A percentile compares a stretch with the other conserved stretches of the same genome.
phyloP scores from a whole-genome alignment of 2,888 invertebrate genomes.

The Azorinus chamasolen region DNA sequence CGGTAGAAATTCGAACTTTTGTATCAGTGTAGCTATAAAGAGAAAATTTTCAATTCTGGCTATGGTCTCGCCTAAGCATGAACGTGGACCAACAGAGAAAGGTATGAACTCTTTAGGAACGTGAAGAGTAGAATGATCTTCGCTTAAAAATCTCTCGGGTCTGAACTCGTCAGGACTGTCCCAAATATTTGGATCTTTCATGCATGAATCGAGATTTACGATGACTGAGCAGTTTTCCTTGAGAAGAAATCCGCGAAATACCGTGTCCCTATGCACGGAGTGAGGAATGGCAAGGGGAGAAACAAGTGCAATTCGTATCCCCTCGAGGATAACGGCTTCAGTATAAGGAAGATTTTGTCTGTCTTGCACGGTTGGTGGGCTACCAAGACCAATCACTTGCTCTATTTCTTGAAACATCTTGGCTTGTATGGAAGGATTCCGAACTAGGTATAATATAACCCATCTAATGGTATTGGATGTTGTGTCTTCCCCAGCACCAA shows the following conservation, averaged over 20 bases:
- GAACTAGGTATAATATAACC: slow-evolving; percentile 17
- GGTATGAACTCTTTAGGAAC: slow-evolving; percentile 40
- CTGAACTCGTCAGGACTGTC: slow-evolving; percentile 39
- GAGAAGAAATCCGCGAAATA: slow-evolving; percentile 27
- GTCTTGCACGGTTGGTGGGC: neutral
- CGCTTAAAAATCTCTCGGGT: slow-evolving; percentile 43
- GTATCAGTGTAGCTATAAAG: slow-evolving; percentile 30
- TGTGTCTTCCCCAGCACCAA: slow-evolving; percentile 32
- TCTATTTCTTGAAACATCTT: slow-evolving; percentile 28
- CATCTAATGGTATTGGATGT: slow-evolving; percentile 12
- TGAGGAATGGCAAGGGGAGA: slow-evolving; percentile 38
- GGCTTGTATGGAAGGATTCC: slow-evolving; percentile 26
- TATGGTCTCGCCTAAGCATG: slow-evolving; percentile 51
- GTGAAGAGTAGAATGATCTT: neutral
- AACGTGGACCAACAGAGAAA: slow-evolving; percentile 39
- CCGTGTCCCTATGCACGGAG: slow-evolving; percentile 4
- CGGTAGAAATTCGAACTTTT: slow-evolving; percentile 34
- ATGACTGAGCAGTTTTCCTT: slow-evolving; percentile 37
- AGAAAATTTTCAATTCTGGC: slow-evolving; percentile 52
- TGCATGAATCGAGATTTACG: slow-evolving; percentile 21
- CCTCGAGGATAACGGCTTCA: slow-evolving; percentile 25
- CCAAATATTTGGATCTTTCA: slow-evolving; percentile 31
- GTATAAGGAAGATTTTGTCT: slow-evolving; percentile 25
- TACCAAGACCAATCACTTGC: neutral
- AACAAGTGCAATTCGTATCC: slow-evolving; percentile 9